These are phyloP conservation scores for Lamprotornis superbus DNA, from an alignment of 2,113 vertebrate genomes.

Conservation along the genomic window DNA sequence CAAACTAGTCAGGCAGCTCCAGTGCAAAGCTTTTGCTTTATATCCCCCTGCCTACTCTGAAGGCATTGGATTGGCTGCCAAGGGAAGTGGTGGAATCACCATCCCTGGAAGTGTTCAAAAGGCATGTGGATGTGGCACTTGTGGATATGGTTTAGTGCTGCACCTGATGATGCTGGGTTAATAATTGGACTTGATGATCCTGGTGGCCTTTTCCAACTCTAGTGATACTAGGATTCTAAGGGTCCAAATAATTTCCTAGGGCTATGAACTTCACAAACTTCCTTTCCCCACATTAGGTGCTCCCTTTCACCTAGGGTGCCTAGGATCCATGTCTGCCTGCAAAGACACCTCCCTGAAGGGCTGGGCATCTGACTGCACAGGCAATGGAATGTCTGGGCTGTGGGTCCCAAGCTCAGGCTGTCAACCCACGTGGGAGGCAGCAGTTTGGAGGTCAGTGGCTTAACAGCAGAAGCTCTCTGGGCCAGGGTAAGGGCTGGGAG, in stretches of 20 bases:
- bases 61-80: neutral
- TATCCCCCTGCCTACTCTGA: neutral
- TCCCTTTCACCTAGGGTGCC: neutral
- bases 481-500: neutral
- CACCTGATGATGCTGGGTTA: neutral
- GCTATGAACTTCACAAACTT: neutral
- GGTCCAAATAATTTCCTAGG: neutral
- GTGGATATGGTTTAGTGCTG: neutral
- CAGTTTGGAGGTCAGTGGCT: neutral
- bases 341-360: neutral
- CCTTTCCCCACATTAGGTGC: neutral
- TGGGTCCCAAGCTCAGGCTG: accelerated
- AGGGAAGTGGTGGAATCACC: neutral
- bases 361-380: neutral
- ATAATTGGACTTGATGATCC: neutral
- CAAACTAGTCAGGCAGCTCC: neutral
- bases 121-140: neutral
- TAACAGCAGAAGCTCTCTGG: neutral
- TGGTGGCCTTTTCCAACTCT: neutral
- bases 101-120: neutral
- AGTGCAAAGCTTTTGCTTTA: neutral
- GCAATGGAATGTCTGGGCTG: neutral
- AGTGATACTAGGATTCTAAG: neutral
- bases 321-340: neutral
- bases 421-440: neutral